Evolutionary conservation across 1,140 invertebrate species (phyloP).

Genomic region (Drosophila paulistorum): DNA sequence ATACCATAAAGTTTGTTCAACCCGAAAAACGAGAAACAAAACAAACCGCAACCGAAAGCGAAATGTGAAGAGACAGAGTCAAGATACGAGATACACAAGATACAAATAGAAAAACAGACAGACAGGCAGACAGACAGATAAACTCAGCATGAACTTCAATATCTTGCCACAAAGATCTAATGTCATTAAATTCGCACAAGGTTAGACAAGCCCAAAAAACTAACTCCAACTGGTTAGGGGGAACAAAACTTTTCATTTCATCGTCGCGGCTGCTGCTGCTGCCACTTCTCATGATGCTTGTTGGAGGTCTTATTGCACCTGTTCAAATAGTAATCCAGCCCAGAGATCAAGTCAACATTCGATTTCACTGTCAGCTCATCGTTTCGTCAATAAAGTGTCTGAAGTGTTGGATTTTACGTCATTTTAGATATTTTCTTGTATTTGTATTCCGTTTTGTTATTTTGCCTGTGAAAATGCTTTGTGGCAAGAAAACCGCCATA

Average conservation of each 20-base stretch:
- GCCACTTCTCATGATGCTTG: constrained; percentile 3
- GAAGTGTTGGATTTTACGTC: background rate
- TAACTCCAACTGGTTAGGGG: constrained; percentile 1
- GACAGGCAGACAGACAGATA: background rate
- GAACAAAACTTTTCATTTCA: no score
- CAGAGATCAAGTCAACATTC: constrained; percentile 31
- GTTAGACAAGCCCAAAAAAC: constrained; percentile 39
- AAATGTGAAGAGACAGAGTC: constrained; percentile 31
- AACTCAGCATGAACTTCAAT: constrained; percentile 40
- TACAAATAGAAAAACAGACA: constrained; percentile 1
- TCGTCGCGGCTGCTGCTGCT: background rate
- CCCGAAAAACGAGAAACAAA: constrained; percentile 47
- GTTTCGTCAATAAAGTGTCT: background rate
- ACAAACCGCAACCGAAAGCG: constrained; percentile 65
- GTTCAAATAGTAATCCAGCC: constrained; percentile 26
- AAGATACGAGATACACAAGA: constrained; percentile 21
- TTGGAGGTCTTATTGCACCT: constrained; percentile 53
- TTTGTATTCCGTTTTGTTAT: background rate
- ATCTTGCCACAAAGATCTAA: constrained; percentile 57
- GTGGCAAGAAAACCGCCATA: constrained; percentile 35
- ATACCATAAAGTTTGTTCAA: constrained; percentile 26
- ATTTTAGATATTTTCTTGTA: background rate
- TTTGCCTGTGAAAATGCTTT: constrained; percentile 30
- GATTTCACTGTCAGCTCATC: constrained; percentile 46
- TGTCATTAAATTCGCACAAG: constrained; percentile 72